Evolutionary conservation across 2,888 invertebrate genomes (phyloP).

Genomic region (Zaprionus bogoriensis): DNA sequence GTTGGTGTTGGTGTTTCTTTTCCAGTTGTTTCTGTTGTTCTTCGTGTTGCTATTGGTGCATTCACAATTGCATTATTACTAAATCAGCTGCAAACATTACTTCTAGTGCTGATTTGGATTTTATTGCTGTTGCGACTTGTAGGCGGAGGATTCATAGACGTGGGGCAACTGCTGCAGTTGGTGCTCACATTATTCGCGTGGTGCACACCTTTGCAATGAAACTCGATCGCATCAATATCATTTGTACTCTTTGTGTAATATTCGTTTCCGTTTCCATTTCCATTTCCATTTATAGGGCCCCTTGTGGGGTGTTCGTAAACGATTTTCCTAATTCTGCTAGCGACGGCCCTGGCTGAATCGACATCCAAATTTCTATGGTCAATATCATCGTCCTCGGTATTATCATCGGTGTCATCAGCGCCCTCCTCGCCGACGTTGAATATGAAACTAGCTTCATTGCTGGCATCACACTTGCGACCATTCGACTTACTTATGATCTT

Average conservation of each 20-base stretch:
- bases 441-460: constrained; percentile 64
- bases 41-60: constrained; percentile 19
- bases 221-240: constrained; percentile 72
- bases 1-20: constrained; percentile 21
- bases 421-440: constrained; percentile 66
- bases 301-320: constrained; percentile 51
- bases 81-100: constrained; percentile 61
- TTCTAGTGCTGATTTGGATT: constrained; percentile 4
- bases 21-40: not conserved
- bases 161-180: constrained; percentile 13
- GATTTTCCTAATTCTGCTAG: constrained; percentile 32
- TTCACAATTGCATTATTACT: constrained; percentile 41
- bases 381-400: constrained; percentile 50
- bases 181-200: constrained; percentile 8
- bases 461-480: constrained; percentile 18
- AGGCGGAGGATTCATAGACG: constrained; percentile 11
- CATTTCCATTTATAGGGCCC: constrained; percentile 54
- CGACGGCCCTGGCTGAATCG: not conserved
- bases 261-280: constrained; percentile 71
- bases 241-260: constrained; percentile 72
- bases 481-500: constrained; percentile 74
- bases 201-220: constrained; percentile 49
- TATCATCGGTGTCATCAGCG: constrained; percentile 62
- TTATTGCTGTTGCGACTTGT: constrained; percentile 11
- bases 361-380: constrained; percentile 18